These are phyloP conservation scores for Vultur gryphus DNA, from an alignment of 2,797 vertebrate species.

Conservation along the genomic window DNA sequence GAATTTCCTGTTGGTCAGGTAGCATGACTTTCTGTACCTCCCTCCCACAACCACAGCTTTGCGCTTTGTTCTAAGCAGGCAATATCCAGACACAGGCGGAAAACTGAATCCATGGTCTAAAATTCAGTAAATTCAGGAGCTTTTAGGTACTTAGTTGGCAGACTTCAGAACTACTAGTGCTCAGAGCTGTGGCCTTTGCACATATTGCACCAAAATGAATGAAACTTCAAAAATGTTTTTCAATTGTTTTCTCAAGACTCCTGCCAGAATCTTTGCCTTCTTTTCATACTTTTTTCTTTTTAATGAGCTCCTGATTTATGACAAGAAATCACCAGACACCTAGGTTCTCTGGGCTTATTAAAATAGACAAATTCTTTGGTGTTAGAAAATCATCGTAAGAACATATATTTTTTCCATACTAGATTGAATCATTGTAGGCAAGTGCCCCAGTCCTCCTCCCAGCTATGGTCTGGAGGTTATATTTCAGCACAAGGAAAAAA, in stretches of 20 bases:
- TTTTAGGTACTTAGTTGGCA: constrained; percentile 35
- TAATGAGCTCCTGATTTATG: constrained; percentile 70
- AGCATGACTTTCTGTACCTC: constrained; percentile 61
- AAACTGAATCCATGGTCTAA: constrained; percentile 18
- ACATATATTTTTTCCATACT: constrained; percentile 48
- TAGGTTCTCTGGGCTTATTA: constrained; percentile 67
- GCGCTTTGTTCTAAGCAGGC: not conserved
- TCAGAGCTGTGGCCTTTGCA: constrained; percentile 18
- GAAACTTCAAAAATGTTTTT: constrained; percentile 58
- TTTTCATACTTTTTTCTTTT: constrained; percentile 55
- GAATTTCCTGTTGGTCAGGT: constrained; percentile 73
- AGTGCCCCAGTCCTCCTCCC: not conserved
- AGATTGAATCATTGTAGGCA: constrained; percentile 14
- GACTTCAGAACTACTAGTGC: not conserved
- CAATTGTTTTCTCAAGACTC: constrained; percentile 46
- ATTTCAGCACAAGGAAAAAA: constrained; percentile 2
- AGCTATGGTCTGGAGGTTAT: not conserved
- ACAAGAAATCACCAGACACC: constrained; percentile 67
- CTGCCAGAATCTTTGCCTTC: constrained; percentile 30
- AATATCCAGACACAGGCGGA: constrained; percentile 13
- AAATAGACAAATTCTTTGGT: constrained; percentile 70
- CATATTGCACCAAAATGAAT: constrained; percentile 6
- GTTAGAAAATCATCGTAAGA: constrained; percentile 46
- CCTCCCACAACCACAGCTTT: constrained; percentile 55
- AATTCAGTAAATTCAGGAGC: constrained; percentile 15